These are phyloP conservation scores for Porites rus DNA, from an alignment of 92 coral and sea anemone species.

Conservation along the genomic window DNA sequence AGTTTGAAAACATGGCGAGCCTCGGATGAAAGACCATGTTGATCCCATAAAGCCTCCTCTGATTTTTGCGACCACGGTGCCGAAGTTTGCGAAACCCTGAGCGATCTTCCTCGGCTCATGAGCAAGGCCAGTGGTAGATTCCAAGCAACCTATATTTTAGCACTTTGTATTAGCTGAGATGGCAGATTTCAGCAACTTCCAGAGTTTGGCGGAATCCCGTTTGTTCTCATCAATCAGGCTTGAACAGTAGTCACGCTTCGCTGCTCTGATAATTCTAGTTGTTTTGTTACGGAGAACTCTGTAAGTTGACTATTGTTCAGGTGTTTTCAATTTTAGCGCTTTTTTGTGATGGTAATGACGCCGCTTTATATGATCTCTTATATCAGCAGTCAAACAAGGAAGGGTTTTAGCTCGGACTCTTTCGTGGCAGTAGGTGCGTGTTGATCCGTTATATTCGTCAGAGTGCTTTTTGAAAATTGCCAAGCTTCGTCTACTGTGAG, in stretches of 20 bases:
- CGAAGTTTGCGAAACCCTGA: too few species aligned
- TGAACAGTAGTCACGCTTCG: not conserved
- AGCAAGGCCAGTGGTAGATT: not conserved
- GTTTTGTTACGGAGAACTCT: not conserved
- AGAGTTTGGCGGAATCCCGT: slow-evolving; percentile 14
- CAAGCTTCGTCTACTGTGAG: not conserved
- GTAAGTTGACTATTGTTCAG: not conserved
- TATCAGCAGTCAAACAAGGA: not conserved
- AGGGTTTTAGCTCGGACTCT: not conserved
- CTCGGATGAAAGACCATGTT: too few species aligned
- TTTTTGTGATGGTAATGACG: not conserved
- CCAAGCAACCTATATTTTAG: not conserved
- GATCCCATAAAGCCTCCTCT: too few species aligned
- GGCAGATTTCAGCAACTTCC: slow-evolving; percentile 11
- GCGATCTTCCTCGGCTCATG: too few species aligned
- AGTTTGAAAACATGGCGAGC: too few species aligned
- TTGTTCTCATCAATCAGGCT: slow-evolving; percentile 4
- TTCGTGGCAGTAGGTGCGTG: not conserved
- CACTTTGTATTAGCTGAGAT: not conserved
- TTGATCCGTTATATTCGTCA: not conserved
- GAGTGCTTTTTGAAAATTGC: too few species aligned
- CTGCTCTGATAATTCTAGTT: not conserved
- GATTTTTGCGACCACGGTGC: too few species aligned
- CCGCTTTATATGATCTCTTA: not conserved
- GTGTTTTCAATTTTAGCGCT: not conserved